phyloP scores from a whole-genome alignment of 2,888 invertebrate genomes.

The Dasypogon diadema region DNA sequence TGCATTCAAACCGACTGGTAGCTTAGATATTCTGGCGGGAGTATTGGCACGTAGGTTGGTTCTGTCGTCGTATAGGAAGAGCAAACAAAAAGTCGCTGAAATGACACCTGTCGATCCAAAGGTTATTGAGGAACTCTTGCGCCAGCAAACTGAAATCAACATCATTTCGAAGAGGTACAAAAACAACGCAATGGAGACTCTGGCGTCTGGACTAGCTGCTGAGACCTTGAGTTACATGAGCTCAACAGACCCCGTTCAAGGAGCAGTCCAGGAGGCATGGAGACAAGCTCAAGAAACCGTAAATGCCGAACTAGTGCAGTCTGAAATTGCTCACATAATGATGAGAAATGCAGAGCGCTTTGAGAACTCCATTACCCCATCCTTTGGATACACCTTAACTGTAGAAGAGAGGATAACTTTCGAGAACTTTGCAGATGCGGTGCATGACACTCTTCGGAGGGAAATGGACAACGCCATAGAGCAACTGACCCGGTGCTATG shows the following conservation, averaged over 20 bases:
- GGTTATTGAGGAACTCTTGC: constrained; percentile 66
- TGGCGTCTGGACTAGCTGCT: constrained; percentile 78
- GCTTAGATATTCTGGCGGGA: constrained; percentile 79
- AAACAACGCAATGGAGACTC: constrained; percentile 76
- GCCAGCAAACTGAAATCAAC: constrained; percentile 75
- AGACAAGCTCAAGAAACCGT: constrained; percentile 81
- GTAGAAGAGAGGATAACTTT: constrained; percentile 77
- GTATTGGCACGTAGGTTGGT: constrained; percentile 80
- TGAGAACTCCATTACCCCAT: constrained; percentile 73
- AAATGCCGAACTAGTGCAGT: constrained; percentile 80
- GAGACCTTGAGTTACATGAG: constrained; percentile 76
- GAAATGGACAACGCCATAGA: constrained; percentile 80
- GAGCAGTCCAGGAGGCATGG: constrained; percentile 81
- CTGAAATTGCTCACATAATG: constrained; percentile 81
- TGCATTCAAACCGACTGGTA: constrained; percentile 68
- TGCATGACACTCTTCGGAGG: constrained; percentile 77
- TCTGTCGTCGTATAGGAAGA: constrained; percentile 63
- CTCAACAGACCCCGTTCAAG: constrained; percentile 73
- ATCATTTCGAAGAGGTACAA: constrained; percentile 76
- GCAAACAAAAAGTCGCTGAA: constrained; percentile 69
- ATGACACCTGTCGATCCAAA: constrained; percentile 70
- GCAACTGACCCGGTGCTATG: constrained; percentile 77
- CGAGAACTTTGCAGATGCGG: constrained; percentile 81
- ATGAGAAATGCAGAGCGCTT: constrained; percentile 78
- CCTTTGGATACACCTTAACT: constrained; percentile 74